These are phyloP conservation scores for Proterorhinus semilunaris DNA, from an alignment of 2,113 vertebrate genomes.

Conservation along the genomic window DNA sequence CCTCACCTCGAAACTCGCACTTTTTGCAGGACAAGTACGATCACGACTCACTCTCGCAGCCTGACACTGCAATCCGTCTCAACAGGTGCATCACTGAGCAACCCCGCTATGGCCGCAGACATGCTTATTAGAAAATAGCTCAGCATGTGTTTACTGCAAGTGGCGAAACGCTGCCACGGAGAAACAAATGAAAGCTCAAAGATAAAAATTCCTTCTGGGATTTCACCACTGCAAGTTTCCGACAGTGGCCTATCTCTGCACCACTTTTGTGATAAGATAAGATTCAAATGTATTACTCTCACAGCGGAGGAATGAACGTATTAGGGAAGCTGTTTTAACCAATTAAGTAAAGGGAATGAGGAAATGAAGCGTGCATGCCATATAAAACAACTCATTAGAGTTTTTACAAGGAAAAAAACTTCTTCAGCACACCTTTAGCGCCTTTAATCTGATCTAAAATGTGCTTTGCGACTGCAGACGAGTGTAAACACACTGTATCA, in stretches of 20 bases:
- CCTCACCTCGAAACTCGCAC: neutral
- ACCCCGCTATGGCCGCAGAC: neutral
- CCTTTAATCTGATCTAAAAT: neutral
- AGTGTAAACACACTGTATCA: neutral
- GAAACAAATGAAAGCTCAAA: neutral
- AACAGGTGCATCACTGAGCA: constrained; percentile 35
- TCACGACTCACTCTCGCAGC: neutral
- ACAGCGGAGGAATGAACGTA: neutral
- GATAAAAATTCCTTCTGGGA: neutral
- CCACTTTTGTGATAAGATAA: too few species aligned
- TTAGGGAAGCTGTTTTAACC: neutral
- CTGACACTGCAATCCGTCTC: neutral
- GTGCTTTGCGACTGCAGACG: neutral
- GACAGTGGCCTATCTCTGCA: neutral
- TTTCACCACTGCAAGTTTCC: neutral
- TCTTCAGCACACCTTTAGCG: neutral
- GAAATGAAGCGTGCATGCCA: neutral
- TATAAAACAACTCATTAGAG: too few species aligned
- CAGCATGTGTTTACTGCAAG: neutral
- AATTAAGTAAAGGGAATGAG: neutral
- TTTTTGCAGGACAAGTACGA: neutral
- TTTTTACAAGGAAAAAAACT: neutral
- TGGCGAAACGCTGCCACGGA: neutral
- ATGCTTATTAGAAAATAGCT: constrained; percentile 16
- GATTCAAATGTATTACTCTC: neutral